phyloP scores from a whole-genome alignment of 2,888 invertebrate genomes.

The Microchrysa polita region DNA sequence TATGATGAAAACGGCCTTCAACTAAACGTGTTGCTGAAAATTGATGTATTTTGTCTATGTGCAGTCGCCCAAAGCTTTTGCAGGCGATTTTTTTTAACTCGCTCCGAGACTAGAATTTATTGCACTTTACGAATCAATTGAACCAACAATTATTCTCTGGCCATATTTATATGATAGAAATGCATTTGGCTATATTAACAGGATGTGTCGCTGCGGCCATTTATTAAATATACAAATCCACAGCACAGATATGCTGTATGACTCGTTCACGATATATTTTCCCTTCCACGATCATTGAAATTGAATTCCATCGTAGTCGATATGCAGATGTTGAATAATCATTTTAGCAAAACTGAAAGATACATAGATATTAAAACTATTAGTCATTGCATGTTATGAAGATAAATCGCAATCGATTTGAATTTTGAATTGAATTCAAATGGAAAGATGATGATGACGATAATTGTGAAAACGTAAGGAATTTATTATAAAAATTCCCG shows the following conservation, averaged over 20 bases:
- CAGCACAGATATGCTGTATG: no score
- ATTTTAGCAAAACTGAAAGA: not conserved
- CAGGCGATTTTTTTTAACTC: no score
- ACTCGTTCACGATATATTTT: not conserved
- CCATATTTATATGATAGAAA: no score
- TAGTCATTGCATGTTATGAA: slow-evolving; percentile 1
- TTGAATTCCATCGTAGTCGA: not conserved
- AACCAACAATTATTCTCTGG: no score
- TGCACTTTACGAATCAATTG: no score
- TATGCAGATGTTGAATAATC: not conserved
- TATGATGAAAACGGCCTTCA: slow-evolving; percentile 22
- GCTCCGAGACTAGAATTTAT: no score
- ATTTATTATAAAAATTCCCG: not conserved
- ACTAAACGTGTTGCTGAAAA: not conserved
- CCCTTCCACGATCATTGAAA: not conserved
- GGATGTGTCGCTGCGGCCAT: no score
- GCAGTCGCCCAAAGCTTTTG: not conserved
- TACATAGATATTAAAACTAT: slow-evolving; percentile 15
- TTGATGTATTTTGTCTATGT: not conserved
- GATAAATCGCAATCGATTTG: slow-evolving; percentile 14
- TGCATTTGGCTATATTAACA: no score
- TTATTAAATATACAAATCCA: no score
- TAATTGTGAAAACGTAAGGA: not conserved
- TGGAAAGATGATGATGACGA: not conserved
- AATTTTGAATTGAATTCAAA: not conserved